Conservation (phyloP, 2,797 vertebrate species). For the Liparis tanakae region DNA sequence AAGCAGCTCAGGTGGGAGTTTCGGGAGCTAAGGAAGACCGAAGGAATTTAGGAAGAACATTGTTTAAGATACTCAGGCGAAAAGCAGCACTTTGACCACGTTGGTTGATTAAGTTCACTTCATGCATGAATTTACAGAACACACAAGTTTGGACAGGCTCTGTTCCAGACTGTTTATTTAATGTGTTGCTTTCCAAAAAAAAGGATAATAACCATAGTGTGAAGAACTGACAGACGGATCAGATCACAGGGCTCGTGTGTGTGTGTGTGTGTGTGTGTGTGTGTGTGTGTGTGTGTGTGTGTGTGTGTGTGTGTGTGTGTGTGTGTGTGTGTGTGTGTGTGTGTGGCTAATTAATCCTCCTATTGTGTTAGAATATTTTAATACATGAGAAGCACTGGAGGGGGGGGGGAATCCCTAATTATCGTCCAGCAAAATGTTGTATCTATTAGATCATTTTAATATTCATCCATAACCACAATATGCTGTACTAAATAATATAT, state of each 20-base stretch:
- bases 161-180: constrained; percentile 6
- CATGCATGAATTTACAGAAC: neutral
- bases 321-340: too few species aligned
- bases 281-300: too few species aligned
- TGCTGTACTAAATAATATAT: neutral
- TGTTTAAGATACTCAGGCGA: neutral
- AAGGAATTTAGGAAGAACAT: neutral
- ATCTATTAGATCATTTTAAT: neutral
- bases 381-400: neutral
- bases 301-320: too few species aligned
- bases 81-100: neutral
- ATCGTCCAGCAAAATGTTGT: neutral
- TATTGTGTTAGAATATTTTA: neutral
- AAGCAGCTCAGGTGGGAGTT: constrained; percentile 35
- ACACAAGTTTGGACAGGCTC: neutral
- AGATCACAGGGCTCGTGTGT: too few species aligned
- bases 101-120: neutral
- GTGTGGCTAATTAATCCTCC: neutral
- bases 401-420: neutral
- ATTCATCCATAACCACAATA: neutral
- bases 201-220: too few species aligned
- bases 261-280: neutral
- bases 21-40: neutral
- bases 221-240: neutral
- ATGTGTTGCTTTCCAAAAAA: neutral